Base-by-base conservation (phyloP, 2,113 vertebrate genomes). In the Centropristis striata region DNA sequence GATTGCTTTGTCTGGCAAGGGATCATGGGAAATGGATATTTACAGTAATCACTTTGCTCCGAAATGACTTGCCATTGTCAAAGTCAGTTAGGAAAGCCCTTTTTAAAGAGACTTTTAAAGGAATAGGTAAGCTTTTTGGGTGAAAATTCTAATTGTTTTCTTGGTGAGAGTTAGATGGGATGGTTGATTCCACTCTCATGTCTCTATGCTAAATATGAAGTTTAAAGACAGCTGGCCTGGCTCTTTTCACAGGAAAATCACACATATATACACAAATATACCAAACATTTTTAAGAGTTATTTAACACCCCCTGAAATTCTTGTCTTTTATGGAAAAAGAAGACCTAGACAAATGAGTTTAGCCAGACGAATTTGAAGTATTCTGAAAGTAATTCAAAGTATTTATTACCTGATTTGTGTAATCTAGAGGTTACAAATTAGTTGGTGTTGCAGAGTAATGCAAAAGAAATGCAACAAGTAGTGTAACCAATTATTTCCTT, bases 1-100 rank as follows among this genome's bases (percentile, higher is more conserved):
- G 75, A 84, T 57, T 23, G 51, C 7, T 79, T 44, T 23, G 27
- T 72, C 47, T 76, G 20, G 80, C 50, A 61, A 64, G 67, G 75
- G 36, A 80, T 88, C 47, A 84, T 66, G 67, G 77, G 57, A 88
- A 85, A 80, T 75, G 21, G n/a, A 32, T 57, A 73, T 80, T 87
- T 72, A 75, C 6, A 46, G 66, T 53, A 78, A 83, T 51, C 4
- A 20, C 51, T 64, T 65, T 46, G 50, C 67, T 61, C 51, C n/a
- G 18, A 75, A 39, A 32, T 46, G 71, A 70, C 28, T 32, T n/a
- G 28, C 32, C n/a, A 63, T 39, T 50, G 36, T 58, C 46, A 61
- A 28, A 44, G 44, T 27, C 20, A 41, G 23, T 66, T 28, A 41
- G 25, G 25, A 57, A 13, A 46, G 13, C 36, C 0, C 4, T 36